A percentile compares a stretch with the other conserved stretches of the same genome.
Evolutionary conservation across 1,140 invertebrate species (phyloP).

Genomic region (Pristionchus pacificus): DNA sequence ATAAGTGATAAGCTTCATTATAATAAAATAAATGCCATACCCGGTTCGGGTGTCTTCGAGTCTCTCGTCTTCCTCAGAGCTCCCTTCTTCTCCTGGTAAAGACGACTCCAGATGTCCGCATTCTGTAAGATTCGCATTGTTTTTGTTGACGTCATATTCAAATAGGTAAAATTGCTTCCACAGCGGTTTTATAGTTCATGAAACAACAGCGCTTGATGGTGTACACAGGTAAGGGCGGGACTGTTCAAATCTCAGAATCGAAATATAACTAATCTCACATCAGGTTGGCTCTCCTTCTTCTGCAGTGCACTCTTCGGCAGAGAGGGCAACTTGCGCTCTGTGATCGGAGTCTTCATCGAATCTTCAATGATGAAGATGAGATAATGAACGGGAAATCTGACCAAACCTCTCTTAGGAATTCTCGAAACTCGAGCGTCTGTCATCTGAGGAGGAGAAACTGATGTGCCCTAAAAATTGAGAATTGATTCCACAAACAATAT

Average conservation of each 20-base stretch:
- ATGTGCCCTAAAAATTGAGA: background rate
- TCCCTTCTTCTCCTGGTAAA: slow-evolving; percentile 33
- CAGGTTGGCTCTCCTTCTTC: background rate
- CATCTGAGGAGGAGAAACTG: slow-evolving; percentile 17
- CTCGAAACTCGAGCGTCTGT: slow-evolving; percentile 27
- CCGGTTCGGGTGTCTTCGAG: slow-evolving; percentile 2
- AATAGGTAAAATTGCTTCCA: no score
- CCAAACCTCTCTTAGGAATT: slow-evolving; percentile 28
- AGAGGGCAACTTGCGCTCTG: slow-evolving; percentile 25
- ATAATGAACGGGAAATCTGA: no score
- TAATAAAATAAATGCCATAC: background rate
- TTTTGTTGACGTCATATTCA: background rate
- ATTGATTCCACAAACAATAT: background rate
- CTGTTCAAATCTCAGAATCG: no score
- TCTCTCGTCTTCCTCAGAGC: slow-evolving; percentile 27
- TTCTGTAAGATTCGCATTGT: slow-evolving; percentile 5
- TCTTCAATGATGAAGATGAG: no score
- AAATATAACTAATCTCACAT: no score
- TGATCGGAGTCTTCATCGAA: slow-evolving; percentile 28
- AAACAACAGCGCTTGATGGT: no score
- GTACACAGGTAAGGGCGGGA: no score
- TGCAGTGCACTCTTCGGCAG: slow-evolving; percentile 13
- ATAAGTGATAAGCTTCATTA: background rate
- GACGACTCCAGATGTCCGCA: slow-evolving; percentile 30
- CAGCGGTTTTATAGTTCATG: no score